Evolutionary conservation across 2,797 vertebrate genomes (phyloP), one percentile per base, ranked within the genome.

Genomic region (Arremon brunneinucha): DNA sequence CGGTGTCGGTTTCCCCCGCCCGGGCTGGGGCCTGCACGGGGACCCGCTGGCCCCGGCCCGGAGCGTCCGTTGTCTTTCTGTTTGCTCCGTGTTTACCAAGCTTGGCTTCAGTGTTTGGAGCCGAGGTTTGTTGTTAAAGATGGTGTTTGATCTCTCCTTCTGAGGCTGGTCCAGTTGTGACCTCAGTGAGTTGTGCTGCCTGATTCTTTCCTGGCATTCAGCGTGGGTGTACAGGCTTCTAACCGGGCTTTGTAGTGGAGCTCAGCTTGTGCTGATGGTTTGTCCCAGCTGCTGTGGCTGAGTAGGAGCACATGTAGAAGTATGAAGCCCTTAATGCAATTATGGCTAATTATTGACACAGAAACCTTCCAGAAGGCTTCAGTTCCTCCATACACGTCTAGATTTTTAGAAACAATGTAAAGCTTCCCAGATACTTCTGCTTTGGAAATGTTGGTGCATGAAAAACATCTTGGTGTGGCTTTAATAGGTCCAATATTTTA

Each of bases 131-230:
- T 9, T 44, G 0, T 8, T 7, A 35, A 24, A 47, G 11, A 2
- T 6, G n/a, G 1, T 23, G 9, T 62, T 43, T 39, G 59, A 11
- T 4, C 20, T 35, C 35, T 30, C 30, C 8, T 26, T 2, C 24
- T 7, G 30, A 12, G 26, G 49, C n/a, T 1, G 4, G 18, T 17
- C 20, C 21, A 1, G 74, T 14, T 19, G 0, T 14, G 76, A 8
- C 5, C 30, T 3, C 20, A 9, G 35, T 2, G 56, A 23, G 47
- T 64, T 26, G 4, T 7, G 24, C n/a, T 72, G 64, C 34, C 32
- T 3, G 6, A 0, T 12, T 9, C 26, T 3, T 50, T 43, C 14
- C 43, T 50, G 52, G 16, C 9, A 0, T 8, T 15, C 6, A 1
- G 34, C 1, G 4, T 17, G 10, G 15, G 12, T 26, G 11, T 32